Conservation (phyloP, 2,797 vertebrate species). For the Muscicapa comitata region DNA sequence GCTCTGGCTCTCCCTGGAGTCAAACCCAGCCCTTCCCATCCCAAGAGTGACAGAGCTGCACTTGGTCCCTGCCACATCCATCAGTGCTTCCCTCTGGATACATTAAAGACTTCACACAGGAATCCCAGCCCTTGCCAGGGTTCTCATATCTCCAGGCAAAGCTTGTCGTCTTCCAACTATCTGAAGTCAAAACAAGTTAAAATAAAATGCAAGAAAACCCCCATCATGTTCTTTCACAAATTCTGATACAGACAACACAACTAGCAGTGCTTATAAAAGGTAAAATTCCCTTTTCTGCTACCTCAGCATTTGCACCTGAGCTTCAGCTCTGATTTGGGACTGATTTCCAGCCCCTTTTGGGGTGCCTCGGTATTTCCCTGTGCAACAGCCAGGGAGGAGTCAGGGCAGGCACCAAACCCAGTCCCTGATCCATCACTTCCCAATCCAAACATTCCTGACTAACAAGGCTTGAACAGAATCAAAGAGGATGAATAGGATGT, state of each 20-base stretch:
- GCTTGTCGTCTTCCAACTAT: background rate
- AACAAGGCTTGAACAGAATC: background rate
- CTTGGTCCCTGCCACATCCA: background rate
- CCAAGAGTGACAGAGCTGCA: background rate
- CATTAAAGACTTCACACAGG: background rate
- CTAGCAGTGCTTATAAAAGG: background rate
- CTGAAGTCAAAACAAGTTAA: background rate
- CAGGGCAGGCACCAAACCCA: background rate
- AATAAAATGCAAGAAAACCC: background rate
- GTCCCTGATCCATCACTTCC: background rate
- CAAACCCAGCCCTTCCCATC: background rate
- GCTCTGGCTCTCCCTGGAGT: background rate
- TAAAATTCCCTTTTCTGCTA: background rate
- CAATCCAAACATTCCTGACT: background rate
- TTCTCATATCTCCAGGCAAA: background rate
- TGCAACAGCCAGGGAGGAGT: background rate
- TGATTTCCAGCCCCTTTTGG: background rate
- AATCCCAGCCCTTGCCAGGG: background rate
- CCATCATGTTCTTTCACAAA: background rate
- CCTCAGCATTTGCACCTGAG: background rate
- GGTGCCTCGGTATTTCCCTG: accelerated
- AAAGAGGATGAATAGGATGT: background rate
- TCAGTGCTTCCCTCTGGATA: background rate
- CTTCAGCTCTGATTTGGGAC: background rate
- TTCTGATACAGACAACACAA: background rate